These are phyloP conservation scores for Nesidiocoris tenuis DNA, from an alignment of 2,888 invertebrate species.

Conservation along the genomic window DNA sequence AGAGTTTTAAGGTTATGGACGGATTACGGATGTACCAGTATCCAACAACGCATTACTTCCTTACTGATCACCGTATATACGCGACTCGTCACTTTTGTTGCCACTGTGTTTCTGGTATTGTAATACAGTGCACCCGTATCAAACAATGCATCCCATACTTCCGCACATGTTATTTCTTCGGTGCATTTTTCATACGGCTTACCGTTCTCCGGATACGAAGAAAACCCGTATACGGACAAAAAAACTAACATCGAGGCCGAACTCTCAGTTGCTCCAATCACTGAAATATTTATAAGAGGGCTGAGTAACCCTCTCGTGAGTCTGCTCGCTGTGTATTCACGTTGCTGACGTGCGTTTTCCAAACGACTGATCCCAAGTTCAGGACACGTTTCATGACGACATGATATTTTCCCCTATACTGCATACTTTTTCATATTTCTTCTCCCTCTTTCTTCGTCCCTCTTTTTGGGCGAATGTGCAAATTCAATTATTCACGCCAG, in stretches of 20 bases:
- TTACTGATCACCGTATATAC: too few relatives aligned
- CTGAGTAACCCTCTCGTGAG: background rate
- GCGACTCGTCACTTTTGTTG: too few relatives aligned
- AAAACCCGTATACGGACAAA: background rate
- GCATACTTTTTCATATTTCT: conserved; percentile 2
- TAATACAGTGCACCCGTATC: too few relatives aligned
- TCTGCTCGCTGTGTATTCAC: conserved; percentile 9
- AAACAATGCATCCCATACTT: background rate
- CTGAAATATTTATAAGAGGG: conserved; percentile 39
- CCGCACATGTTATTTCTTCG: background rate
- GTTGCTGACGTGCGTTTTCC: conserved; percentile 38
- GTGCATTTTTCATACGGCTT: background rate
- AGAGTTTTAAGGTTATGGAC: too few relatives aligned
- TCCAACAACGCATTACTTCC: background rate
- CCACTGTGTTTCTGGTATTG: too few relatives aligned
- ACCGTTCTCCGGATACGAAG: background rate
- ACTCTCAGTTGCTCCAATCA: conserved; percentile 7
- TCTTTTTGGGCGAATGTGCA: background rate
- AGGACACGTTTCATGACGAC: conserved; percentile 37
- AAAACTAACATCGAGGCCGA: background rate
- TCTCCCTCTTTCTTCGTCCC: background rate
- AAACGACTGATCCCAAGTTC: conserved; percentile 33
- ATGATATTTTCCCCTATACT: conserved; percentile 20
- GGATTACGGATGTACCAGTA: too few relatives aligned
- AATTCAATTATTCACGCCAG: background rate